Percentiles rank a stretch among this genome's conserved stretches.
Conservation (phyloP, 2,113 vertebrate species). For the Tragelaphus scriptus region DNA sequence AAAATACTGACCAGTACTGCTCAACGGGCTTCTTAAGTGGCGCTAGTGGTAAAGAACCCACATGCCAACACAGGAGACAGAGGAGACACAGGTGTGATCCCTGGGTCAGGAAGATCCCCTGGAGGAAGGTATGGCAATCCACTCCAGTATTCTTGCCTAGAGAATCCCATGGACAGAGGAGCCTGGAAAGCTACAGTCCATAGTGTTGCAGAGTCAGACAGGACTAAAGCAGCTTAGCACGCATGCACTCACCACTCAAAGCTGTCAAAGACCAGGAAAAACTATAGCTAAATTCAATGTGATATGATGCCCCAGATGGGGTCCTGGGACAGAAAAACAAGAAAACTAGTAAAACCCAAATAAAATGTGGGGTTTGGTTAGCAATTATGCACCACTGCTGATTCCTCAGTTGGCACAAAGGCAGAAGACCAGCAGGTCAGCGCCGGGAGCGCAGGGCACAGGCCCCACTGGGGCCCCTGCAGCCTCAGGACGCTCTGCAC, state of each 20-base stretch:
- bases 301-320: background rate
- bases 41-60: background rate
- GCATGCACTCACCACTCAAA: background rate
- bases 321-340: background rate
- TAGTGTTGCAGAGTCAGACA: background rate
- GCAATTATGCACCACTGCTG: fast-evolving
- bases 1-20: background rate
- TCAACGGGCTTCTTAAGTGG: background rate
- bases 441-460: fast-evolving
- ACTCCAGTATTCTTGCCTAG: background rate
- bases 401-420: too few relatives aligned
- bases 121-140: background rate
- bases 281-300: background rate
- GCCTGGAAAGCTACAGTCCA: background rate
- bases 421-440: fast-evolving
- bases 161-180: background rate
- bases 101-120: background rate
- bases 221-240: background rate
- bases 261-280: background rate
- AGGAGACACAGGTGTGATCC: background rate
- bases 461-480: fast-evolving
- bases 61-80: background rate
- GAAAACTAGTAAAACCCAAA: background rate
- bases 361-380: background rate
- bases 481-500: background rate